phyloP scores from a whole-genome alignment of 2,797 vertebrate species.

The Pseudocheirus occidentalis region DNA sequence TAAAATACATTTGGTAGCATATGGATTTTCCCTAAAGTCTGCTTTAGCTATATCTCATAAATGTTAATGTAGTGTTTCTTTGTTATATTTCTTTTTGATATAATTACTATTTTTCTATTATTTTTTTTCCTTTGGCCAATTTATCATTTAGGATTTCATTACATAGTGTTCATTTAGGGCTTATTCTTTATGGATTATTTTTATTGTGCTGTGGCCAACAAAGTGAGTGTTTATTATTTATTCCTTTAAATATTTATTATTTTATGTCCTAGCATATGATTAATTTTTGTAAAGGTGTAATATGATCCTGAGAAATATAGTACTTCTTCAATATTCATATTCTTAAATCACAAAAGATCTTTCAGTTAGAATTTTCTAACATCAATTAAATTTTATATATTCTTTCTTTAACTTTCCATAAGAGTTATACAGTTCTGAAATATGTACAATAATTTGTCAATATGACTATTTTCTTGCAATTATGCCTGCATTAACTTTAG shows the following conservation, averaged over 20 bases:
- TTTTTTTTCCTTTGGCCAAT: neutral
- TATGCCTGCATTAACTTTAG: neutral
- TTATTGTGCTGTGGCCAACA: neutral
- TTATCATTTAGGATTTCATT: neutral
- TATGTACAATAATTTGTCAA: neutral
- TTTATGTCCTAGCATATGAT: neutral
- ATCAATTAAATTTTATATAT: neutral
- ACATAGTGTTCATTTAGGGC: neutral
- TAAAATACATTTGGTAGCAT: neutral
- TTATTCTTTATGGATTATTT: neutral
- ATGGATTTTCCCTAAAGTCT: neutral
- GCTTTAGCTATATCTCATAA: neutral
- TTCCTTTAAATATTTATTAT: neutral
- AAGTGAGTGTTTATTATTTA: neutral
- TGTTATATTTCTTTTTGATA: neutral
- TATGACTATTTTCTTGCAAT: neutral
- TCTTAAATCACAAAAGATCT: neutral
- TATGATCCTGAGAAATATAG: neutral
- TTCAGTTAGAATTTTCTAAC: neutral
- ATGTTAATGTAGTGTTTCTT: neutral
- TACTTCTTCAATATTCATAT: neutral
- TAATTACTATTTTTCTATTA: neutral
- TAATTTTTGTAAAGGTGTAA: neutral
- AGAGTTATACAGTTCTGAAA: neutral
- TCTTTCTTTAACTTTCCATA: neutral